Conservation (phyloP, 2,797 vertebrate species). For the Cynopterus sphinx region DNA sequence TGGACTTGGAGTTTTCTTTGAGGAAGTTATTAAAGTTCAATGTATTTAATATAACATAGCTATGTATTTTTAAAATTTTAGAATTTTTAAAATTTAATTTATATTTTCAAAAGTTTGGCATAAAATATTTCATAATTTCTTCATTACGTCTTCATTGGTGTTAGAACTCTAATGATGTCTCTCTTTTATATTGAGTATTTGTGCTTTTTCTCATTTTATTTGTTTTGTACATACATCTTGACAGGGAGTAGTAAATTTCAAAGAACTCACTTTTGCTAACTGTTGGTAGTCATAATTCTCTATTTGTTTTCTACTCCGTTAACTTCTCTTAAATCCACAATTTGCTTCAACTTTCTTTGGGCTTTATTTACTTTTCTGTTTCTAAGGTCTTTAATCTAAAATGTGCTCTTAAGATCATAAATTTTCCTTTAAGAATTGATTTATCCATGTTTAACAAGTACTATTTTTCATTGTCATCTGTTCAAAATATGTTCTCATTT, state of each 20-base stretch:
- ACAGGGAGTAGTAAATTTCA: not conserved
- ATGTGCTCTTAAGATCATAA: not conserved
- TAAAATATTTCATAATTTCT: not conserved
- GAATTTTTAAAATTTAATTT: not conserved
- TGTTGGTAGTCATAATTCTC: not conserved
- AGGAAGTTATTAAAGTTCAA: not conserved
- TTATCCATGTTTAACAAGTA: not conserved
- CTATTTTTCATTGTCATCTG: not conserved
- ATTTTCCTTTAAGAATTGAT: not conserved
- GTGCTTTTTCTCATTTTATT: not conserved
- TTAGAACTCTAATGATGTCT: not conserved
- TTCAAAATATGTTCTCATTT: constrained; percentile 7
- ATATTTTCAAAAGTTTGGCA: not conserved
- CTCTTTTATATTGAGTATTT: not conserved
- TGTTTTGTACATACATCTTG: not conserved
- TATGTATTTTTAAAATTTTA: not conserved
- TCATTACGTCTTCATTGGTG: not conserved
- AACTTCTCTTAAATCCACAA: not conserved
- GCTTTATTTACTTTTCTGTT: not conserved
- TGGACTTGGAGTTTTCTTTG: not conserved
- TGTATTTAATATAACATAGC: not conserved
- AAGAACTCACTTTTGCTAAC: not conserved
- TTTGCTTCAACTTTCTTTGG: not conserved
- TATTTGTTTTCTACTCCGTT: not conserved
- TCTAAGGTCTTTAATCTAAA: not conserved